Evolutionary conservation across 1,140 invertebrate genomes (phyloP), one percentile per base, ranked within the genome.

Genomic region (Drosophila mayri): DNA sequence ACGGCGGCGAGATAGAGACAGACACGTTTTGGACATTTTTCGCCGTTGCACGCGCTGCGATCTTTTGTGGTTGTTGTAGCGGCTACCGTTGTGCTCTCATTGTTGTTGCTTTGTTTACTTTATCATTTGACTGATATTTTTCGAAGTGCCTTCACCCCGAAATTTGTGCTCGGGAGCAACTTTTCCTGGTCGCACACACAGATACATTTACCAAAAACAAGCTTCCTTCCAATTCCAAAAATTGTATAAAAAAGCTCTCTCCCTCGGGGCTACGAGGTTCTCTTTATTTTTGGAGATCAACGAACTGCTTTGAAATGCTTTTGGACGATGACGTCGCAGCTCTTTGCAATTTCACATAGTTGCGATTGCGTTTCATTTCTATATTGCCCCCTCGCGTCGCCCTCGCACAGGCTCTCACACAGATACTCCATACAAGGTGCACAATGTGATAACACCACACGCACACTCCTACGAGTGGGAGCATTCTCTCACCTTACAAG

Each of bases 61-160:
- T 81, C 62, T 41, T 63, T 38, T 62, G 41, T 61, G 74, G 35
- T 71, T 73, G 59, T 63, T 63, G 50, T 46, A 55, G 64, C 66
- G 11, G 66, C 66, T 70, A 70, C 66, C 66, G 66, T 67, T 70
- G 64, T 14, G 16, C 40, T 20, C 37, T 64, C 37, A 35, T 67
- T 67, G 60, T 70, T 67, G 60, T 70, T 78, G 61, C 47, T 71
- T 59, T 79, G 83, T 79, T 83, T 79, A 79, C 76, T 86, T 87
- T 80, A 90, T 84, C 84, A 88, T 87, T 87, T 87, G 84, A 84
- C 84, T 86, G 84, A 90, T 90, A 88, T 87, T 77, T 83, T 82
- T 90, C 76, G 76, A 76, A 87, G 84, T 87, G 76, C 84, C 84
- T 87, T 87, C 84, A 87, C 84, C 84, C 84, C 84, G 32, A 79